Conservation (phyloP, 23 tunicate genomes). For the Trididemnum clinides region DNA sequence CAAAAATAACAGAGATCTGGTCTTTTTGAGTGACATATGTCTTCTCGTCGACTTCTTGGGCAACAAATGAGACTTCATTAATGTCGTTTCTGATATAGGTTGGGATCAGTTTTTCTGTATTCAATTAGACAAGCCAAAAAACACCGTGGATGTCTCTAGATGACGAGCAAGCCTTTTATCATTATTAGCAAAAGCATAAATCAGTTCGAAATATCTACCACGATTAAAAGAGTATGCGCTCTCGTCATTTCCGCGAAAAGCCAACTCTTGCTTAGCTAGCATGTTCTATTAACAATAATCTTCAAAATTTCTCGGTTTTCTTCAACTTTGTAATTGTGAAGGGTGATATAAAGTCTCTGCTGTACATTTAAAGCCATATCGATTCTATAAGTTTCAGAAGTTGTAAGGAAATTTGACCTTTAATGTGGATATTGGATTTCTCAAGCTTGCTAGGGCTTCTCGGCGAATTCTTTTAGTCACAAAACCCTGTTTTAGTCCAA, state of each 20-base stretch:
- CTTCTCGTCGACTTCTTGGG: slow-evolving; percentile 13
- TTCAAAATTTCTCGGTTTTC: slow-evolving; percentile 21
- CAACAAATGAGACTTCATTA: slow-evolving; percentile 14
- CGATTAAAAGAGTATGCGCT: slow-evolving; percentile 14
- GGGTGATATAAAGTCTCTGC: slow-evolving; percentile 4
- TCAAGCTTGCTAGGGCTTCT: too few species aligned
- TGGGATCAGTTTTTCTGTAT: slow-evolving; percentile 6
- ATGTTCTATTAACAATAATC: not conserved
- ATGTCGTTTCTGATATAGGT: slow-evolving; percentile 16
- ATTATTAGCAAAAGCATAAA: slow-evolving; percentile 15
- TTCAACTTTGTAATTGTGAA: slow-evolving; percentile 6
- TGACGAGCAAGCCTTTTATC: not conserved
- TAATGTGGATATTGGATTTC: too few species aligned
- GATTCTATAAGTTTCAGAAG: too few species aligned
- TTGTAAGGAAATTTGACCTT: too few species aligned
- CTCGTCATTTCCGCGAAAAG: slow-evolving; percentile 5
- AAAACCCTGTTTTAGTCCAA: too few species aligned
- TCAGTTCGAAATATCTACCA: slow-evolving; percentile 2
- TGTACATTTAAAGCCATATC: too few species aligned
- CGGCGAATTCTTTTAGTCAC: too few species aligned
- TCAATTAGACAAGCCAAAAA: slow-evolving; percentile 16
- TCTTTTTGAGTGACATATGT: slow-evolving; percentile 22
- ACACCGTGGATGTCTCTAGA: too few species aligned
- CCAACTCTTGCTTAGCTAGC: slow-evolving; percentile 11
- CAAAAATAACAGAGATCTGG: slow-evolving; percentile 7